phyloP scores from a whole-genome alignment of 2,797 vertebrate genomes.

The Hephaestus fuliginosus region DNA sequence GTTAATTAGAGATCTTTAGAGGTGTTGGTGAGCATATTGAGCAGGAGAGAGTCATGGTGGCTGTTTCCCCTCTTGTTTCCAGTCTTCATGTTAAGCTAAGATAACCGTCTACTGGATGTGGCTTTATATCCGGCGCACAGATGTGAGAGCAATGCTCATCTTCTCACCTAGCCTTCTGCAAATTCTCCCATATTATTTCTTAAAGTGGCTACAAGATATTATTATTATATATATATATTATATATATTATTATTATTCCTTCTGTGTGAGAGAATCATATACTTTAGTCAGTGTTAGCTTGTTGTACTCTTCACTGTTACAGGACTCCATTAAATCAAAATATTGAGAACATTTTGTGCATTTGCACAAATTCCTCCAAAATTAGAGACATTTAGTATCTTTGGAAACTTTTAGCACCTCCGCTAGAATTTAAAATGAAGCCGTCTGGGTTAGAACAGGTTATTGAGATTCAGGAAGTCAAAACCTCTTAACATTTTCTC shows the following conservation, averaged over 20 bases:
- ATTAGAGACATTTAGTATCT: background rate
- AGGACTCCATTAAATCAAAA: background rate
- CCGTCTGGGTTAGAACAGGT: background rate
- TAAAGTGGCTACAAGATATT: background rate
- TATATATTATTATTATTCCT: background rate
- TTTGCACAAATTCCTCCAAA: background rate
- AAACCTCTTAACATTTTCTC: background rate
- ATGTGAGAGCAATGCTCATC: background rate
- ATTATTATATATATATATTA: too few species aligned
- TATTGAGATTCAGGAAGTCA: background rate
- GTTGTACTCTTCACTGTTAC: background rate
- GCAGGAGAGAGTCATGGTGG: background rate
- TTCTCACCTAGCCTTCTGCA: background rate
- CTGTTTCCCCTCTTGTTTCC: background rate
- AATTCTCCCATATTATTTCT: background rate
- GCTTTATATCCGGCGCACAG: background rate
- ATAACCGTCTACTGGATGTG: background rate
- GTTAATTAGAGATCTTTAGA: background rate
- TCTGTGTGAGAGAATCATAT: background rate
- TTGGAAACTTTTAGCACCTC: background rate
- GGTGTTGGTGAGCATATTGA: background rate
- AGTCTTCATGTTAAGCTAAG: background rate
- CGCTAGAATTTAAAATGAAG: background rate
- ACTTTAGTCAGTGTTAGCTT: background rate
- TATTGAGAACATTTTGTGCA: background rate